Evolutionary conservation across 2,888 invertebrate genomes (phyloP).

Genomic region (Stenodera caucasica): DNA sequence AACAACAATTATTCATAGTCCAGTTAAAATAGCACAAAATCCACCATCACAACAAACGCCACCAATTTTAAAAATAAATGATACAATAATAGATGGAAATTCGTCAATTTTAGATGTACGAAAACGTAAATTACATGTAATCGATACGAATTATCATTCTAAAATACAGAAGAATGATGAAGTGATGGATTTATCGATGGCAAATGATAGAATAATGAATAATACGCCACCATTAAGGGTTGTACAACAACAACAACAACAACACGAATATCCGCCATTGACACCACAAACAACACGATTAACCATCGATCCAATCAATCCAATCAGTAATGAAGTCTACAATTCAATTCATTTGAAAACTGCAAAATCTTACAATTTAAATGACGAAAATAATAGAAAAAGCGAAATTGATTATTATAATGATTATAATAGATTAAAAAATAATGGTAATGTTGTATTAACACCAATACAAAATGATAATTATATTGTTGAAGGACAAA

Average conservation of each 20-base stretch:
- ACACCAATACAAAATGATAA: conserved; percentile 18
- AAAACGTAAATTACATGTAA: conserved; percentile 25
- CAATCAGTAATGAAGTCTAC: conserved; percentile 7
- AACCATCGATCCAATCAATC: conserved; percentile 7
- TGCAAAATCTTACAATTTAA: neutral
- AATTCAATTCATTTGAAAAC: conserved; percentile 6
- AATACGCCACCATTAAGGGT: neutral
- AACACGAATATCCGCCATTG: neutral
- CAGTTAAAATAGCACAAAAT: conserved; percentile 8
- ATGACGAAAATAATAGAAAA: conserved; percentile 2
- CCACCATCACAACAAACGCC: conserved; percentile 11
- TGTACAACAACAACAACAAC: neutral
- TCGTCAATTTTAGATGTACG: conserved; percentile 15
- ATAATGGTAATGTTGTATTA: conserved; percentile 19
- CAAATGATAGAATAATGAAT: conserved; percentile 6
- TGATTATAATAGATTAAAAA: conserved; percentile 18
- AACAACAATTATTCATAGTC: neutral
- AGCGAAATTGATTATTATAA: conserved; percentile 8
- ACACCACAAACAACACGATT: conserved; percentile 1
- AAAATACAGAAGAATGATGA: conserved; percentile 48
- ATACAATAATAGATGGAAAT: conserved; percentile 32
- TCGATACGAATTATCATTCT: conserved; percentile 23
- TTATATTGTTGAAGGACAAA: conserved; percentile 19
- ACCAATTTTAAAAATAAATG: conserved; percentile 44
- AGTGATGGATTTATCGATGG: conserved; percentile 51